Evolutionary conservation across 2,888 invertebrate species (phyloP), one percentile per base, ranked within the genome.

Genomic region (Mythimna albipuncta): DNA sequence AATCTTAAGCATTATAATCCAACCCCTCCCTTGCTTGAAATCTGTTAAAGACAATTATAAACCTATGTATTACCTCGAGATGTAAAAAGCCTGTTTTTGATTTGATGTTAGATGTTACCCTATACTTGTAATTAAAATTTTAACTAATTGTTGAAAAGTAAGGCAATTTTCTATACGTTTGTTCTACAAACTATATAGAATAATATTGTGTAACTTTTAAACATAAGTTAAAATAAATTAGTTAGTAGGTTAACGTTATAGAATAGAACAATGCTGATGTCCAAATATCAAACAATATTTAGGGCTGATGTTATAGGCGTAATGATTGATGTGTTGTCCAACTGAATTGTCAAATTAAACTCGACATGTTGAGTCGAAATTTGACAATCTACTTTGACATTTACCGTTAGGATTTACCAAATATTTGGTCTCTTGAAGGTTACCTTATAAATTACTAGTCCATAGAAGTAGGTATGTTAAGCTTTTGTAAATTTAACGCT

Each of bases 391-490:
- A 63, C 35, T 69, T 76, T 74, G 78, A 73, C 72, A 77, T 69
- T 72, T 81, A 84, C 65, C 59, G 76, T 84, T 66, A 79, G 80
- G 71, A 79, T 84, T 78, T 77, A 79, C 82, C 79, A 83, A 86
- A 83, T 85, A 85, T 81, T 84, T 90, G 89, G 91, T 92, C 89
- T 91, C 89, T 88, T 88, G 70, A 85, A 89, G 90, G 94, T 95
- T 95, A 95, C 95, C 95, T 86, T 91, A 89, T 89, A 89, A 91
- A 90, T 85, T 87, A 90, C 95, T 95, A 95, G 95, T 95, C 95
- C 91, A 91, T 94, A 93, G 91, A 83, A 85, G 87, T 91, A 91
- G 89, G 84, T 85, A 86, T 82, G 85, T 88, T 91, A 89, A 87
- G 94, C 92, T 93, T 92, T 87, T 95, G 94, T 95, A 95, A 90